Percentiles rank a stretch among this genome's conserved stretches.
Evolutionary conservation across 2,113 vertebrate genomes (phyloP).

Genomic region (Myiopsitta monachus): DNA sequence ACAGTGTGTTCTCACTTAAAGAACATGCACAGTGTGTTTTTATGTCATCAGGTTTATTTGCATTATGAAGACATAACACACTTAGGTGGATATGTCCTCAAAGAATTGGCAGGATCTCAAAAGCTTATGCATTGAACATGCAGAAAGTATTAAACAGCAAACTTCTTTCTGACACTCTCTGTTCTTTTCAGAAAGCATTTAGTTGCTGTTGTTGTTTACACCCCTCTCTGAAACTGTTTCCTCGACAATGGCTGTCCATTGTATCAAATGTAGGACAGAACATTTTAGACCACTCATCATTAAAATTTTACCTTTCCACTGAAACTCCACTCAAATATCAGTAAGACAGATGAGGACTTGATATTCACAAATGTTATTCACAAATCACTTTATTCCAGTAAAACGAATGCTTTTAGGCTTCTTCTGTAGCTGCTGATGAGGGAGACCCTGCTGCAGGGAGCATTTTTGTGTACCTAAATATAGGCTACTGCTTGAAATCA

Average conservation of each 20-base stretch:
- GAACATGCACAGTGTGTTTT: neutral
- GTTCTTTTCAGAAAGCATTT: neutral
- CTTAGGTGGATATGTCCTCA: neutral
- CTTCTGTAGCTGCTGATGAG: neutral
- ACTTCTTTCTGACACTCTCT: neutral
- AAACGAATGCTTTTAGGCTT: neutral
- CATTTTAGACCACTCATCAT: neutral
- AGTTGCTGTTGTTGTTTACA: fast-evolving
- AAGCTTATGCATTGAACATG: neutral
- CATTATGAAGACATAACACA: neutral
- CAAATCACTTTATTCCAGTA: neutral
- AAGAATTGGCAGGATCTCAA: neutral
- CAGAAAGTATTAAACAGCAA: neutral
- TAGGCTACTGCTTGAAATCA: neutral
- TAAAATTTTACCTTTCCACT: neutral
- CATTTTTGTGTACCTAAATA: neutral
- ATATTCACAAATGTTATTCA: neutral
- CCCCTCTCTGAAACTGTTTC: neutral
- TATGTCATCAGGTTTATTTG: neutral
- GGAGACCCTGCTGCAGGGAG: neutral
- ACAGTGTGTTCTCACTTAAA: neutral
- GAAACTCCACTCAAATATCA: neutral
- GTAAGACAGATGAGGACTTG: neutral
- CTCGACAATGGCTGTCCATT: neutral
- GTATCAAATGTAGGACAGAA: neutral